Conservation (phyloP, 2,797 vertebrate species). For the Manis pentadactyla region DNA sequence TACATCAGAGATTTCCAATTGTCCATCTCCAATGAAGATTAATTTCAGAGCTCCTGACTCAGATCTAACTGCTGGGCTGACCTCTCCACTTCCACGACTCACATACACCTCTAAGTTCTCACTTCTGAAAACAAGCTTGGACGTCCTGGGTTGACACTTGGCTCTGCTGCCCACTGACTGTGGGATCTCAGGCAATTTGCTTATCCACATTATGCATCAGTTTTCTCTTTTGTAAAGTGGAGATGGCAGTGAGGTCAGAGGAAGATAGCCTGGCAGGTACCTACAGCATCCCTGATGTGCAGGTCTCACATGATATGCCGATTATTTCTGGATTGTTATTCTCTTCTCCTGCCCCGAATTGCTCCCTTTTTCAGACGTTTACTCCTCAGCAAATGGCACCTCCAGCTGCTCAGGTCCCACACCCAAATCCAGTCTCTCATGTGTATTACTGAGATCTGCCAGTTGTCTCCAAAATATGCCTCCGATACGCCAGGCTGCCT, state of each 20-base stretch:
- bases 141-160: too few relatives aligned
- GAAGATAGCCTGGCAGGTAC: neutral
- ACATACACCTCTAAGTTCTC: neutral
- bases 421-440: neutral
- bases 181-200: neutral
- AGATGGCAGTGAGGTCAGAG: neutral
- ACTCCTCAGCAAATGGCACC: neutral
- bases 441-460: neutral
- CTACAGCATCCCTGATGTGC: too few relatives aligned
- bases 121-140: neutral
- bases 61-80: too few relatives aligned
- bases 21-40: neutral
- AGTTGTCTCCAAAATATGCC: neutral
- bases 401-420: neutral
- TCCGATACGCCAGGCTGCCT: rapidly evolving
- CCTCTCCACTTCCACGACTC: neutral
- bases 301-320: too few relatives aligned
- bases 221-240: neutral
- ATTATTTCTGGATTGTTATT: neutral
- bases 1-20: neutral
- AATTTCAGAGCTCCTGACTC: neutral
- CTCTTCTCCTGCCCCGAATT: neutral
- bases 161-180: neutral
- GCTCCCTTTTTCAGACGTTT: neutral
- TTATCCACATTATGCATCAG: neutral